Conservation (phyloP, 1,140 invertebrate genomes). For the Ips nitidus region DNA sequence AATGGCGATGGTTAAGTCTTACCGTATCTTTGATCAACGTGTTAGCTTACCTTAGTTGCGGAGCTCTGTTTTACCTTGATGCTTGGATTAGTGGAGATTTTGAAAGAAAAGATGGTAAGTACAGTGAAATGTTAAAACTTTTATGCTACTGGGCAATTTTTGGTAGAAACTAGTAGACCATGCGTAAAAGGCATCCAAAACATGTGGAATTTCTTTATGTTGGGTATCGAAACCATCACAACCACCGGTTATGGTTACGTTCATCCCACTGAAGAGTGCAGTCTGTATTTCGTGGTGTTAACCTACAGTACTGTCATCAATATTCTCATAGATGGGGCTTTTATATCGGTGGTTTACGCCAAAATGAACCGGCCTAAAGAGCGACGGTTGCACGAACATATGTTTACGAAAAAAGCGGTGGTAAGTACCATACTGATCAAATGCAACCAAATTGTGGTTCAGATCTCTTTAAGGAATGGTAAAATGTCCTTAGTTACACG, state of each 20-base stretch:
- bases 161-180: too few relatives aligned
- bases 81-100: constrained; percentile 42
- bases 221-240: constrained; percentile 42
- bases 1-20: constrained; percentile 38
- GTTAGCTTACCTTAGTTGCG: constrained; percentile 33
- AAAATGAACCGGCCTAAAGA: constrained; percentile 57
- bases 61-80: constrained; percentile 35
- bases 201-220: constrained; percentile 38
- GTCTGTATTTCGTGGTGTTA: constrained; percentile 32
- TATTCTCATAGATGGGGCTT: constrained; percentile 40
- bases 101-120: constrained; percentile 16
- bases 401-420: constrained; percentile 62
- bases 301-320: constrained; percentile 38
- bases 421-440: constrained; percentile 48
- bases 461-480: constrained; percentile 61
- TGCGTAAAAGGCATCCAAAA: constrained; percentile 36
- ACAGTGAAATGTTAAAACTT: background rate
- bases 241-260: constrained; percentile 42
- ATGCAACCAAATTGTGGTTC: constrained; percentile 2
- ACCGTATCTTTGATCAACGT: constrained; percentile 35
- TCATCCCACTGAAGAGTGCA: constrained; percentile 38
- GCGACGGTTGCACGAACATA: constrained; percentile 51
- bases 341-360: constrained; percentile 55
- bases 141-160: background rate
- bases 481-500: constrained; percentile 60